These are phyloP conservation scores for Atrina japonica DNA, from an alignment of 2,888 invertebrate genomes.

Conservation along the genomic window DNA sequence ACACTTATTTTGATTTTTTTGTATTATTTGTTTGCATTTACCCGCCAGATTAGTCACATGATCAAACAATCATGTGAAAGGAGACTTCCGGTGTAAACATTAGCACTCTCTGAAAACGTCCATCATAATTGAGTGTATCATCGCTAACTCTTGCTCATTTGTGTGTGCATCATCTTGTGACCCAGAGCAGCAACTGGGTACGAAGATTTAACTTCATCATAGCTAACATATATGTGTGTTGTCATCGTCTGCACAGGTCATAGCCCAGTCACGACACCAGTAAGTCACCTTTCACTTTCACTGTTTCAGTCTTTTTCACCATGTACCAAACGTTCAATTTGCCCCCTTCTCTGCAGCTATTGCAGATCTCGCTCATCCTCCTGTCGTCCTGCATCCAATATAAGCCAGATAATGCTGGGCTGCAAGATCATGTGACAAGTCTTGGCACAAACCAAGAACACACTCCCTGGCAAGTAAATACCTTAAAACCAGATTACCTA, in stretches of 20 bases:
- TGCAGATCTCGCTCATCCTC: background rate
- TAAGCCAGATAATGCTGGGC: slow-evolving; percentile 12
- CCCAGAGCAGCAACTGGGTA: too few relatives aligned
- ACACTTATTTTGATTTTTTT: too few relatives aligned
- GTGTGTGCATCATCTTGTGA: too few relatives aligned
- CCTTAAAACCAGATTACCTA: background rate
- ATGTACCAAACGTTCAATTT: background rate
- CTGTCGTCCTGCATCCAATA: background rate
- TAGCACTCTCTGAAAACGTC: too few relatives aligned
- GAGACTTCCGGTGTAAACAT: too few relatives aligned
- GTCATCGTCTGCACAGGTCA: background rate
- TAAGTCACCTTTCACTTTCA: slow-evolving; percentile 4
- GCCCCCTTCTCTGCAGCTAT: background rate
- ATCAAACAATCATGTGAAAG: too few relatives aligned
- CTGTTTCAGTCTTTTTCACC: background rate
- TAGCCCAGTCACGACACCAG: slow-evolving; percentile 9
- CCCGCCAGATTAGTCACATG: too few relatives aligned
- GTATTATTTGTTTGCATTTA: too few relatives aligned
- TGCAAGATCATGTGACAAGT: slow-evolving; percentile 8
- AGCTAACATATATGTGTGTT: slow-evolving; percentile 5
- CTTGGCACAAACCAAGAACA: background rate
- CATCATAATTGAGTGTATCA: too few relatives aligned
- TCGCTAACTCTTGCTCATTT: too few relatives aligned
- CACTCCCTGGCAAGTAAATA: too few relatives aligned
- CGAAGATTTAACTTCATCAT: too few relatives aligned